These are phyloP conservation scores for Catostylus mosaicus DNA, from an alignment of 30 jellyfish, hydroid and myxozoan species.

Conservation along the genomic window DNA sequence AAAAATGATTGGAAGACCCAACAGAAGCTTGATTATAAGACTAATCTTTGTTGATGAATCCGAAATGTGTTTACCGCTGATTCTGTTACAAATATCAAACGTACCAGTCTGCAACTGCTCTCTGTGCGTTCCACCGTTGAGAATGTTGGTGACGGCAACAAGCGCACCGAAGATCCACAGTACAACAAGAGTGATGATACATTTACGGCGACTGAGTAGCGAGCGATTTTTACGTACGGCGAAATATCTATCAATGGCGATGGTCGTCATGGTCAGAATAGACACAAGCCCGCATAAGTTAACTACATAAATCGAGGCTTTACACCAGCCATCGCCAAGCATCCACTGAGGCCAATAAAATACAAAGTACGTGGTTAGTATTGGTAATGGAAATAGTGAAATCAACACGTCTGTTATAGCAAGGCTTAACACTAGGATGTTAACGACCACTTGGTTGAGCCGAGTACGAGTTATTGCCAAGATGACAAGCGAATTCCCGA, in stretches of 20 bases:
- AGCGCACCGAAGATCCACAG: conserved; percentile 60
- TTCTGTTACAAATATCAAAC: conserved; percentile 52
- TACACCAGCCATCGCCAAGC: conserved; percentile 43
- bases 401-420: conserved; percentile 61
- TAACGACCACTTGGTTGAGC: conserved; percentile 16
- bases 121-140: conserved; percentile 27
- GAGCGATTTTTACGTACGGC: conserved; percentile 60
- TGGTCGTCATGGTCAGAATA: conserved; percentile 39
- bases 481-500: conserved; percentile 63
- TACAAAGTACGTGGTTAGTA: conserved; percentile 38
- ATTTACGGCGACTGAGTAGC: conserved; percentile 37
- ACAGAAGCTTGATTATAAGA: conserved; percentile 22
- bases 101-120: conserved; percentile 44
- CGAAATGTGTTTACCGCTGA: conserved; percentile 53
- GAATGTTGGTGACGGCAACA: conserved; percentile 6
- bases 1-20: conserved; percentile 40
- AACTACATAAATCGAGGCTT: conserved; percentile 49
- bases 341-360: conserved; percentile 76
- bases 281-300: conserved; percentile 61
- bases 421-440: conserved; percentile 50
- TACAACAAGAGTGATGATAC: conserved; percentile 23
- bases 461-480: conserved; percentile 53
- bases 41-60: conserved; percentile 36
- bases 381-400: conserved; percentile 61
- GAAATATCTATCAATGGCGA: conserved; percentile 71